A percentile compares a stretch with the other conserved stretches of the same genome.
Conservation (phyloP, 1,140 invertebrate genomes). For the Euwallacea similis region DNA sequence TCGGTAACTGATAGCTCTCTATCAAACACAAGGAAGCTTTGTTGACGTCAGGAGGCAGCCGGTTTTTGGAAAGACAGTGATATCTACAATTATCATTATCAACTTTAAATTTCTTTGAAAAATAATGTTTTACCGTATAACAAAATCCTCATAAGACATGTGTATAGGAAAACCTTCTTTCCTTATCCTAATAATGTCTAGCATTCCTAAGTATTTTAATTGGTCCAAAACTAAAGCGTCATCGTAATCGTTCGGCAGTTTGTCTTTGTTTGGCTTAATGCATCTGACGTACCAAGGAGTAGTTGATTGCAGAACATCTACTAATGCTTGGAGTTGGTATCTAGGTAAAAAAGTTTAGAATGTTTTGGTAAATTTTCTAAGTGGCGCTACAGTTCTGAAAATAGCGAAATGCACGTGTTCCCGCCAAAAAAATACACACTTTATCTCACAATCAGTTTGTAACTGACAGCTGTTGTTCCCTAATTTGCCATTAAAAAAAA, state of each 20-base stretch:
- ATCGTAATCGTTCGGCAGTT: slow-evolving; percentile 82
- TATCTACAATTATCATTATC: slow-evolving; percentile 60
- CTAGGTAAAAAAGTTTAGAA: slow-evolving; percentile 51
- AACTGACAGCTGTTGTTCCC: not conserved
- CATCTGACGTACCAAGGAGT: slow-evolving; percentile 96
- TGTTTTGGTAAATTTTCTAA: not conserved
- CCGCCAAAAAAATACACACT: too few species aligned
- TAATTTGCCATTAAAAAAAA: not conserved
- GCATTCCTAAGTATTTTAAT: slow-evolving; percentile 91
- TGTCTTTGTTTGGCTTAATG: slow-evolving; percentile 91
- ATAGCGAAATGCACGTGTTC: too few species aligned
- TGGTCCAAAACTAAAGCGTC: slow-evolving; percentile 85
- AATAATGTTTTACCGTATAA: slow-evolving; percentile 49
- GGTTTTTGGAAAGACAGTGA: slow-evolving; percentile 65
- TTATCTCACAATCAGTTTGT: too few species aligned
- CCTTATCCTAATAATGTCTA: slow-evolving; percentile 92
- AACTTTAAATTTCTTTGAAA: not conserved
- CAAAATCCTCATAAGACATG: slow-evolving; percentile 75
- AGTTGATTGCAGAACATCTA: slow-evolving; percentile 88
- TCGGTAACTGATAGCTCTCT: slow-evolving; percentile 62
- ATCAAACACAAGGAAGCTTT: slow-evolving; percentile 57
- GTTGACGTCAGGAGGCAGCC: slow-evolving; percentile 50
- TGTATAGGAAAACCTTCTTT: slow-evolving; percentile 93
- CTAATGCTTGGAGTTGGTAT: slow-evolving; percentile 85
- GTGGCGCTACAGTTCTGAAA: too few species aligned